These are phyloP conservation scores for Sarcoramphus papa DNA, from an alignment of 2,797 vertebrate genomes.

Conservation along the genomic window DNA sequence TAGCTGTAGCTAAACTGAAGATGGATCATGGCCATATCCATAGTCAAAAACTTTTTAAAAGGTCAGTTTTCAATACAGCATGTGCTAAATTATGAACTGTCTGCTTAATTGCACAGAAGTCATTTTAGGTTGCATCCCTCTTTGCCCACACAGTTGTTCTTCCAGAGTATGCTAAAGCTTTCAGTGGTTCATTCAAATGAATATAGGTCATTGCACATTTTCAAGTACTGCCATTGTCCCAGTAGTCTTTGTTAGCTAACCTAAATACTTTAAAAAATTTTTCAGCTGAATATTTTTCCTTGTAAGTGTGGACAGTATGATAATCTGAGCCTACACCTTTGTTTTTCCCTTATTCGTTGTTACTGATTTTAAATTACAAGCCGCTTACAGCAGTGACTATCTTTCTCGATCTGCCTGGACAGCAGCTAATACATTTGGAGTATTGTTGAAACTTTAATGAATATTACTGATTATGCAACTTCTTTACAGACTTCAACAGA, in stretches of 20 bases:
- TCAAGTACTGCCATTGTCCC: not conserved
- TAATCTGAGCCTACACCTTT: not conserved
- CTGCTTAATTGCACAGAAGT: not conserved
- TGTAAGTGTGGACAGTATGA: not conserved
- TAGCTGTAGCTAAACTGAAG: not conserved
- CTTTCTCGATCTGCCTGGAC: not conserved
- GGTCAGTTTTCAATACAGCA: not conserved
- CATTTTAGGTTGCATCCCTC: not conserved
- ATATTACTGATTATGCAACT: not conserved
- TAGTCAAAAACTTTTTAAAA: not conserved
- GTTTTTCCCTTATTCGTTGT: not conserved
- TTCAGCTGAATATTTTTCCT: not conserved
- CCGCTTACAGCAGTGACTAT: not conserved
- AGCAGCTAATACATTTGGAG: not conserved
- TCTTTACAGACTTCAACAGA: not conserved
- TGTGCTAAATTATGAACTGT: not conserved
- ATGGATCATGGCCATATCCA: not conserved
- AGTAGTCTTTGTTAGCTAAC: not conserved
- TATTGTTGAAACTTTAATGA: not conserved
- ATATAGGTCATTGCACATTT: slow-evolving; percentile 20
- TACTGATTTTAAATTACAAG: not conserved
- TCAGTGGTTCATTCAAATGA: not conserved
- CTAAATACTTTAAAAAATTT: not conserved
- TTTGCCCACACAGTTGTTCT: not conserved
- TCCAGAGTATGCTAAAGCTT: not conserved